Conservation (phyloP, 2,113 vertebrate genomes). For the Oxygymnocypris stewartii region DNA sequence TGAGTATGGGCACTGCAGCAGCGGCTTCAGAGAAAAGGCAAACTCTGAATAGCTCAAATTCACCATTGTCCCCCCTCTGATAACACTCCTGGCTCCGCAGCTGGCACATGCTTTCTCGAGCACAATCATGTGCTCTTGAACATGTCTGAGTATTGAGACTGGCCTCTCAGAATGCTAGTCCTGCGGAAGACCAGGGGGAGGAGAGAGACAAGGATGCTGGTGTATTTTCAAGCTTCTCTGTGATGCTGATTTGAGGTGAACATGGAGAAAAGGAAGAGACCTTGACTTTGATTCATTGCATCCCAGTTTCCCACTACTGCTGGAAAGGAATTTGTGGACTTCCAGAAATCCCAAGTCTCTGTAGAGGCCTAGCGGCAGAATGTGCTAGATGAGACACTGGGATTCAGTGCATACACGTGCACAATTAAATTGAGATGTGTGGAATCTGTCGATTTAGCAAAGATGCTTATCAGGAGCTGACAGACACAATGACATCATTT, state of each 20-base stretch:
- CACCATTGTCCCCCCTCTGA: constrained; percentile 66
- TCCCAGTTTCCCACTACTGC: constrained; percentile 61
- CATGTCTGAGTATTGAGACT: constrained; percentile 67
- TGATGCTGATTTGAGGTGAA: constrained; percentile 77
- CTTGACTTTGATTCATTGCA: constrained; percentile 69
- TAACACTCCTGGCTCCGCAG: constrained; percentile 62
- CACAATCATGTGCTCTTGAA: constrained; percentile 76
- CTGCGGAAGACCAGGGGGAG: constrained; percentile 19
- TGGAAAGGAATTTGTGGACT: constrained; percentile 62
- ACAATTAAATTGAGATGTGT: constrained; percentile 71
- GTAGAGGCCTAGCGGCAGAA: constrained; percentile 68
- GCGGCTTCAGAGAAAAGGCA: constrained; percentile 68
- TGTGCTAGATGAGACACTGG: constrained; percentile 57
- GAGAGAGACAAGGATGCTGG: constrained; percentile 56
- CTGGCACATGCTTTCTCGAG: constrained; percentile 65
- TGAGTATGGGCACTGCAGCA: constrained; percentile 69
- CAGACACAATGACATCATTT: constrained; percentile 40
- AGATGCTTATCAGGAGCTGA: constrained; percentile 68
- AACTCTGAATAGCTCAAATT: constrained; percentile 61
- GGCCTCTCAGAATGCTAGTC: constrained; percentile 46
- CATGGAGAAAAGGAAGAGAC: constrained; percentile 62
- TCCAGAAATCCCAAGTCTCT: constrained; percentile 60
- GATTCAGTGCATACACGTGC: constrained; percentile 40
- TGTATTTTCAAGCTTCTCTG: constrained; percentile 68
- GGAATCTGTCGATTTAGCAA: constrained; percentile 66